These are phyloP conservation scores for Contarinia nasturtii DNA, from an alignment of 1,140 invertebrate species.

Conservation along the genomic window DNA sequence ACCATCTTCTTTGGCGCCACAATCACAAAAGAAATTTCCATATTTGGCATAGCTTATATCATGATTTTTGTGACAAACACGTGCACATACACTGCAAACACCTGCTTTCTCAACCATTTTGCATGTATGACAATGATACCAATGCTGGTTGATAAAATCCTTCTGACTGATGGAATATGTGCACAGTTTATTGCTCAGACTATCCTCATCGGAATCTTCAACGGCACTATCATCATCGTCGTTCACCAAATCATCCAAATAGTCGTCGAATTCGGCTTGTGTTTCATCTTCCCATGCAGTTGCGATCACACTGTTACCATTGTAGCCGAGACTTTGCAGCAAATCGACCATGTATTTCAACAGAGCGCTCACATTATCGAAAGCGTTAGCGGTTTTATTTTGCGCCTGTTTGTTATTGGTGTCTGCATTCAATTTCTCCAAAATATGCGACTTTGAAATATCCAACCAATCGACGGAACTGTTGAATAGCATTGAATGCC, in stretches of 20 bases:
- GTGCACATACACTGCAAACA: slow-evolving; percentile 90
- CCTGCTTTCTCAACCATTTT: slow-evolving; percentile 96
- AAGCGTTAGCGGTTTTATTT: slow-evolving; percentile 6
- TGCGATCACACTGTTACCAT: slow-evolving; percentile 36
- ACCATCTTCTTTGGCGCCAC: slow-evolving; percentile 86
- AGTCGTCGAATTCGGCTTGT: slow-evolving; percentile 49
- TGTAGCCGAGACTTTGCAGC: slow-evolving; percentile 19
- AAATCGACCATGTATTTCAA: slow-evolving; percentile 31
- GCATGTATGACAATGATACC: slow-evolving; percentile 95
- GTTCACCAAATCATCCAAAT: slow-evolving; percentile 54
- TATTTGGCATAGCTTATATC: slow-evolving; percentile 96
- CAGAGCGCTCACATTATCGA: slow-evolving; percentile 18
- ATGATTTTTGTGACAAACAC: slow-evolving; percentile 90
- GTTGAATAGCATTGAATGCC: slow-evolving; percentile 61
- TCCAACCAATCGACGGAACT: slow-evolving; percentile 64
- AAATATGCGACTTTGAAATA: slow-evolving; percentile 37
- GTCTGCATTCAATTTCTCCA: slow-evolving; percentile 32
- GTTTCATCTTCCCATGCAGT: slow-evolving; percentile 63
- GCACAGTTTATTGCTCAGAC: slow-evolving; percentile 82
- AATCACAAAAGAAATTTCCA: slow-evolving; percentile 98
- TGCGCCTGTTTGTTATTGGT: slow-evolving; percentile 20
- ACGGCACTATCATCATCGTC: slow-evolving; percentile 82
- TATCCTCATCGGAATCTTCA: slow-evolving; percentile 93
- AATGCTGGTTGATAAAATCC: slow-evolving; percentile 96
- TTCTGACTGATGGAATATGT: slow-evolving; percentile 93